phyloP scores from a whole-genome alignment of 2,888 invertebrate genomes.

The Diogma glabrata region DNA sequence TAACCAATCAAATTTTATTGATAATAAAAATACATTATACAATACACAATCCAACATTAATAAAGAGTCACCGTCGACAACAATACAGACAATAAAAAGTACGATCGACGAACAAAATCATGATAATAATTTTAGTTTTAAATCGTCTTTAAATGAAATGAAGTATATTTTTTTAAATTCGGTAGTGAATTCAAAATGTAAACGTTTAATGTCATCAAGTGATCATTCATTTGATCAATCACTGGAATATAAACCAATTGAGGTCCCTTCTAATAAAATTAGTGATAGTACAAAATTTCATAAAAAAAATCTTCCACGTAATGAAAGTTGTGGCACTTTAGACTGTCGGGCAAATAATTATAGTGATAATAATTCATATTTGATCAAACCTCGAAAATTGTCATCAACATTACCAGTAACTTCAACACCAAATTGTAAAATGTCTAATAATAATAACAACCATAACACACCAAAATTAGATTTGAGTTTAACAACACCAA shows the following conservation, averaged over 20 bases:
- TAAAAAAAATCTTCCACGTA: too few relatives aligned
- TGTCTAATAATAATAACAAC: not conserved
- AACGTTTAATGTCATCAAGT: not conserved
- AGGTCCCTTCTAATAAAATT: not conserved
- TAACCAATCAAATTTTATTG: too few relatives aligned
- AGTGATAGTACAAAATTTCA: not conserved
- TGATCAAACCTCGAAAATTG: not conserved
- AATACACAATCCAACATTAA: too few relatives aligned
- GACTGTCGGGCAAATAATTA: too few relatives aligned
- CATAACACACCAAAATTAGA: not conserved
- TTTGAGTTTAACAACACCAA: not conserved
- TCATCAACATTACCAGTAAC: not conserved
- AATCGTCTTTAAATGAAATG: too few relatives aligned
- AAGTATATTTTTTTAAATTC: too few relatives aligned
- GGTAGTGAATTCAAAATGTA: too few relatives aligned
- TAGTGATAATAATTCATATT: not conserved
- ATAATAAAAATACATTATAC: too few relatives aligned
- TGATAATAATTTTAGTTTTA: too few relatives aligned
- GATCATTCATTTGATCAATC: constrained; percentile 8
- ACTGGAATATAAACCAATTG: constrained; percentile 12
- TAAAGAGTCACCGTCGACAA: too few relatives aligned
- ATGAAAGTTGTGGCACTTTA: not conserved
- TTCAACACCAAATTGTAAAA: constrained; percentile 10
- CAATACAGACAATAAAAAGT: too few relatives aligned
- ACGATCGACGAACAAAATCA: too few relatives aligned